phyloP scores from a whole-genome alignment of 2,113 vertebrate genomes.

The Larimichthys crocea region DNA sequence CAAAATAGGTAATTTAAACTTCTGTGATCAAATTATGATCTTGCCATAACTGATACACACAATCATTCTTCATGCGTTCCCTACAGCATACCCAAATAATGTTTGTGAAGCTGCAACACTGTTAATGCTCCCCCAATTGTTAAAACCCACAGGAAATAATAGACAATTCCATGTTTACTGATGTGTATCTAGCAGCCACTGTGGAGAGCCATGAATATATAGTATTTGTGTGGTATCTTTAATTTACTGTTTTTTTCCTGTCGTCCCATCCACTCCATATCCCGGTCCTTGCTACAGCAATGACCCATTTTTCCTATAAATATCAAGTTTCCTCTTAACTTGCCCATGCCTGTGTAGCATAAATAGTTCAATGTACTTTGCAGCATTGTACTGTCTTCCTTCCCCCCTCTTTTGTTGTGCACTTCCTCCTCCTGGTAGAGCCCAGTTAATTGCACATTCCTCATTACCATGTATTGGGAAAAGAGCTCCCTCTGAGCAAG shows the following conservation, averaged over 20 bases:
- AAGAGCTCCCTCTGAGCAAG: constrained; percentile 58
- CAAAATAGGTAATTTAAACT: not conserved
- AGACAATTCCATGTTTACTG: not conserved
- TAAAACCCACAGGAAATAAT: not conserved
- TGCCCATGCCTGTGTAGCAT: constrained; percentile 13
- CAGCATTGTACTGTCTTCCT: constrained; percentile 32
- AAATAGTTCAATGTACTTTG: constrained; percentile 49
- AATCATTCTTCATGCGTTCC: not conserved
- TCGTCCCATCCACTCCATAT: not conserved
- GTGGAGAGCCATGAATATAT: not conserved
- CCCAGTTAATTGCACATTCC: constrained; percentile 71
- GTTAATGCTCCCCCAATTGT: not conserved
- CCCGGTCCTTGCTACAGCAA: not conserved
- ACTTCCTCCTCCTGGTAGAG: constrained; percentile 51
- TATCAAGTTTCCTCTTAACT: constrained; percentile 25
- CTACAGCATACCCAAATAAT: not conserved
- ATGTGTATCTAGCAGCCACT: constrained; percentile 1
- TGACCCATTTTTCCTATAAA: constrained; percentile 48
- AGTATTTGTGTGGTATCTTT: not conserved
- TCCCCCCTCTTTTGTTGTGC: constrained; percentile 41
- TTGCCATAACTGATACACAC: not conserved
- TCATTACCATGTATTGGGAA: constrained; percentile 72
- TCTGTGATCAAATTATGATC: not conserved
- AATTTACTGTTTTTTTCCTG: constrained; percentile 22
- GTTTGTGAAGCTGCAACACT: too few relatives aligned